Conservation (phyloP, 1,140 invertebrate genomes). For the Penaeus vannamei region DNA sequence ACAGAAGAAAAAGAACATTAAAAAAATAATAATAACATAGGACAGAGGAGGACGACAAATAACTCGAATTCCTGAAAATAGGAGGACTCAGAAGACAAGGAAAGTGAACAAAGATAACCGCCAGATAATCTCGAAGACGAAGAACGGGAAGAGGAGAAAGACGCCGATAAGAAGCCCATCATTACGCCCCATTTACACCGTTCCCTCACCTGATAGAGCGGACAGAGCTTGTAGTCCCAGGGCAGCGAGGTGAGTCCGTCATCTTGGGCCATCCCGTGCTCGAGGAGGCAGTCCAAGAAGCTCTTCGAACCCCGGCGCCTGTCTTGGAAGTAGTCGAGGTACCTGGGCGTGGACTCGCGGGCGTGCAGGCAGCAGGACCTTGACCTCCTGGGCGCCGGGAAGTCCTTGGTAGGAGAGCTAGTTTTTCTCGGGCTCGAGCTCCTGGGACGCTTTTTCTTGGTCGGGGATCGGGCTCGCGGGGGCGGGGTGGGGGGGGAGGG, state of each 20-base stretch:
- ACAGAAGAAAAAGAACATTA: no score
- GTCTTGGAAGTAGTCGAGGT: conserved; percentile 35
- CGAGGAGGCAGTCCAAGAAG: conserved; percentile 44
- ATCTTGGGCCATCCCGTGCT: background rate
- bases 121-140: no score
- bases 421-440: conserved; percentile 41
- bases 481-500: conserved; percentile 23
- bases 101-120: no score
- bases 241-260: conserved; percentile 23
- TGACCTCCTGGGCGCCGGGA: conserved; percentile 27
- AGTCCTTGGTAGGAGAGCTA: conserved; percentile 5
- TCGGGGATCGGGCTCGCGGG: conserved; percentile 1
- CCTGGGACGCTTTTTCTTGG: conserved; percentile 32
- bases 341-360: conserved; percentile 12
- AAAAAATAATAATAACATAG: no score
- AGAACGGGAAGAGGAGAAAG: background rate
- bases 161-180: background rate
- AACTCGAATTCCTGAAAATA: no score
- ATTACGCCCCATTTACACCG: background rate
- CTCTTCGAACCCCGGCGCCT: background rate
- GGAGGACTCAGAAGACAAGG: no score
- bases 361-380: conserved; percentile 54
- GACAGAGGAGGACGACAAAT: no score
- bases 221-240: conserved; percentile 51
- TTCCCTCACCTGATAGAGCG: conserved; percentile 43